These are phyloP conservation scores for Prunella fulvescens DNA, from an alignment of 2,113 vertebrate genomes.

Conservation along the genomic window DNA sequence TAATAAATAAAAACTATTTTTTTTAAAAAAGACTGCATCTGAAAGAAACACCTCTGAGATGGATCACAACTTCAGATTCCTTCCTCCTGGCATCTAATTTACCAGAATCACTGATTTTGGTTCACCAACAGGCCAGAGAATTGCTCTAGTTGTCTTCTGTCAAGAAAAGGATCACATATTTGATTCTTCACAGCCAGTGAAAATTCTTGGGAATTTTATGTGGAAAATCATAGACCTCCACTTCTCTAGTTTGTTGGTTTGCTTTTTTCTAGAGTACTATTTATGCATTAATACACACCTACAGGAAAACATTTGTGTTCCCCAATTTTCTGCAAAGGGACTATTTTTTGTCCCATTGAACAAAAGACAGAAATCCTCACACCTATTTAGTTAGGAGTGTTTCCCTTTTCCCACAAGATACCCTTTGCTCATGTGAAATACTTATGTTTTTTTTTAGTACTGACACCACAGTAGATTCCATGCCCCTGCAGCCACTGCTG, in stretches of 20 bases:
- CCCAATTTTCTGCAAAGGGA: not conserved
- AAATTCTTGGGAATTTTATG: not conserved
- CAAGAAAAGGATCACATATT: not conserved
- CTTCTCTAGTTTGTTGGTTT: not conserved
- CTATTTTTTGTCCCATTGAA: not conserved
- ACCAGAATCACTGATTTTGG: not conserved
- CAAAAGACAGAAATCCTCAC: not conserved
- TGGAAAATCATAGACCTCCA: not conserved
- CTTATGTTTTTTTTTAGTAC: not conserved
- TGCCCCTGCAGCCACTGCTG: not conserved
- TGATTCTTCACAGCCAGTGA: not conserved
- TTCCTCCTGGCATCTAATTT: not conserved
- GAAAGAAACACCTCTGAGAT: not conserved
- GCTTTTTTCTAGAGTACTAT: not conserved
- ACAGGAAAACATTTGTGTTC: not conserved
- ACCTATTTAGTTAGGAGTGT: not conserved
- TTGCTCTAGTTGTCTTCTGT: not conserved
- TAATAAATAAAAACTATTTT: not conserved
- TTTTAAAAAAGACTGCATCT: not conserved
- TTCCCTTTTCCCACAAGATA: not conserved
- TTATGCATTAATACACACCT: not conserved
- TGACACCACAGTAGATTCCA: not conserved
- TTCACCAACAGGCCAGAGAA: not conserved
- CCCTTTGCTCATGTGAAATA: not conserved
- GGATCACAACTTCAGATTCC: not conserved